A percentile compares a stretch with the other conserved stretches of the same genome.
These are phyloP conservation scores for Epinotia ramella DNA, from an alignment of 2,888 invertebrate species.

Conservation along the genomic window DNA sequence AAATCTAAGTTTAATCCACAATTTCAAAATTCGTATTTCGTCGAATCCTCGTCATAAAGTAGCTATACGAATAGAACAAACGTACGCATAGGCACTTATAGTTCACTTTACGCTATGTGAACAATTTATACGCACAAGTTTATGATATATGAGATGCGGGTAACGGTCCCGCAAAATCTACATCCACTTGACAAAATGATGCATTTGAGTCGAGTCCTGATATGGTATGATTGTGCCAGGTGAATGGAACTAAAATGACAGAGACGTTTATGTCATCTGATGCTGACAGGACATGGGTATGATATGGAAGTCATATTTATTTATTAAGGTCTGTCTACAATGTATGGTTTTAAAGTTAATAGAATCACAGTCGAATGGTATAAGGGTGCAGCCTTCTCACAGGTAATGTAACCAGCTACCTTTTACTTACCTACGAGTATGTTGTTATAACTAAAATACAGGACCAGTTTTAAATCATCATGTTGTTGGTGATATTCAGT, in stretches of 20 bases:
- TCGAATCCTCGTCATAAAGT: neutral
- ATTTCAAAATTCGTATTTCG: too few relatives aligned
- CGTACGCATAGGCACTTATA: neutral
- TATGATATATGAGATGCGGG: slow-evolving; percentile 25
- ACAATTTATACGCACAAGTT: slow-evolving; percentile 21
- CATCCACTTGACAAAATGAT: slow-evolving; percentile 34
- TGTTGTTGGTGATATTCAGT: too few relatives aligned
- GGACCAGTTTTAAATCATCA: too few relatives aligned
- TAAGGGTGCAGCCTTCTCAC: neutral
- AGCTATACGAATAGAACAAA: neutral
- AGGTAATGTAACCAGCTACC: neutral
- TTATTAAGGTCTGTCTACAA: slow-evolving; percentile 5
- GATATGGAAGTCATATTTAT: slow-evolving; percentile 25
- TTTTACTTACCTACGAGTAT: too few relatives aligned
- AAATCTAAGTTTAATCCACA: too few relatives aligned
- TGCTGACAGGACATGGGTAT: slow-evolving; percentile 22
- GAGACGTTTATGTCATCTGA: slow-evolving; percentile 40
- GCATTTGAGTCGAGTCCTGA: slow-evolving; percentile 28
- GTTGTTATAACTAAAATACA: too few relatives aligned
- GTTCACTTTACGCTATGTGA: neutral
- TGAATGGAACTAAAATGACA: slow-evolving; percentile 34
- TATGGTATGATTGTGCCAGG: slow-evolving; percentile 28
- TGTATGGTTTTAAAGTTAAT: neutral
- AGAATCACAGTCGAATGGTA: neutral
- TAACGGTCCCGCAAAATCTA: slow-evolving; percentile 14